Conservation (phyloP, 2,888 invertebrate species). For the Drosophila paramelanica region DNA sequence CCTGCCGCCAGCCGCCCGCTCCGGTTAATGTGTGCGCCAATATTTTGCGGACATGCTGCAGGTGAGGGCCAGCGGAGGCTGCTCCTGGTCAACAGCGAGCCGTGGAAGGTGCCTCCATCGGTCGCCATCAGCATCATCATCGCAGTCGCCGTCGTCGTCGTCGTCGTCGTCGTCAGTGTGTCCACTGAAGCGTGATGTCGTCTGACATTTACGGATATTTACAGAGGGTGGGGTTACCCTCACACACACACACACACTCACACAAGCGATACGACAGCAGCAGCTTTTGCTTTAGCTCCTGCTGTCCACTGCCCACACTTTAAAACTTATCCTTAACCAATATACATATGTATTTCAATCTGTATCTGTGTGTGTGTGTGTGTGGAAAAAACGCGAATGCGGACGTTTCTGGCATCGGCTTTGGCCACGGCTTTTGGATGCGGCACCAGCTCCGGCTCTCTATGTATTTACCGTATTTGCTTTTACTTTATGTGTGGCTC, state of each 20-base stretch:
- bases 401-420: constrained; percentile 62
- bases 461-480: constrained; percentile 56
- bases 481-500: constrained; percentile 54
- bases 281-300: constrained; percentile 15
- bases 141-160: constrained; percentile 3
- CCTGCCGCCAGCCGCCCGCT: constrained; percentile 4
- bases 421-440: constrained; percentile 55
- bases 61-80: constrained; percentile 12
- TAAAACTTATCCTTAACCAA: constrained; percentile 3
- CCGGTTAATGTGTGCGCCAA: constrained; percentile 70
- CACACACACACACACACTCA: constrained; percentile 7
- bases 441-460: constrained; percentile 13
- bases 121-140: constrained; percentile 33
- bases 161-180: constrained; percentile 53
- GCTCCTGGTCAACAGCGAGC: constrained; percentile 36
- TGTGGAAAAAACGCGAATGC: constrained; percentile 64
- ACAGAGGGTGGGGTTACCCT: constrained; percentile 29
- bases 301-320: constrained; percentile 18
- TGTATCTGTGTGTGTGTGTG: constrained; percentile 7
- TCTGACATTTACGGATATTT: constrained; percentile 80
- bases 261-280: constrained; percentile 24
- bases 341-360: background rate
- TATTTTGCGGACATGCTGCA: constrained; percentile 66
- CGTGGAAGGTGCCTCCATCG: constrained; percentile 64
- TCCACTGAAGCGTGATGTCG: constrained; percentile 81